phyloP scores from a whole-genome alignment of 2,797 vertebrate genomes.

The Microtus agrestis region DNA sequence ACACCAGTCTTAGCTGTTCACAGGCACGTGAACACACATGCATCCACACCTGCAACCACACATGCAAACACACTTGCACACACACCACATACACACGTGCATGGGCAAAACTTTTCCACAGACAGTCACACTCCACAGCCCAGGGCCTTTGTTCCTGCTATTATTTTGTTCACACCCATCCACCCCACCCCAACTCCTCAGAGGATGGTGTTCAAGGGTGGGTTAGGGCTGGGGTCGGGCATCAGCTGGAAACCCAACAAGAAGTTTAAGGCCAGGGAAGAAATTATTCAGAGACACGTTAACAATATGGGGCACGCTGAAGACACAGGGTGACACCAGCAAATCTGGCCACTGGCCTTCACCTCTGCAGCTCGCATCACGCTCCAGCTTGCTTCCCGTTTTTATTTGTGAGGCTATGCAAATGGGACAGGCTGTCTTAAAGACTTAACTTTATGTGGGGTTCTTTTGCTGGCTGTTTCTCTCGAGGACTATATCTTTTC shows the following conservation, averaged over 20 bases:
- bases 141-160: background rate
- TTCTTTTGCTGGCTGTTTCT: background rate
- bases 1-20: too few species aligned
- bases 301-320: background rate
- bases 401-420: constrained; percentile 54
- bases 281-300: background rate
- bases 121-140: background rate
- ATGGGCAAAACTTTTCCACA: background rate
- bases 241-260: constrained; percentile 27
- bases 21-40: background rate
- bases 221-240: background rate
- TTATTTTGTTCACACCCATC: background rate
- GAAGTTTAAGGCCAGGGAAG: background rate
- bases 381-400: background rate
- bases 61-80: background rate
- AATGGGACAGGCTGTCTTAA: constrained; percentile 9
- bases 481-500: background rate
- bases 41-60: background rate
- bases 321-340: background rate
- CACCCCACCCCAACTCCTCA: background rate
- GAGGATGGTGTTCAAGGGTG: background rate
- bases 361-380: background rate
- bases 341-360: constrained; percentile 33
- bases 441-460: background rate
- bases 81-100: background rate